Evolutionary conservation across 30 jellyfish, hydroid and myxozoan species (phyloP), one percentile per base, ranked within the genome.

Genomic region (Hydra vulgaris): DNA sequence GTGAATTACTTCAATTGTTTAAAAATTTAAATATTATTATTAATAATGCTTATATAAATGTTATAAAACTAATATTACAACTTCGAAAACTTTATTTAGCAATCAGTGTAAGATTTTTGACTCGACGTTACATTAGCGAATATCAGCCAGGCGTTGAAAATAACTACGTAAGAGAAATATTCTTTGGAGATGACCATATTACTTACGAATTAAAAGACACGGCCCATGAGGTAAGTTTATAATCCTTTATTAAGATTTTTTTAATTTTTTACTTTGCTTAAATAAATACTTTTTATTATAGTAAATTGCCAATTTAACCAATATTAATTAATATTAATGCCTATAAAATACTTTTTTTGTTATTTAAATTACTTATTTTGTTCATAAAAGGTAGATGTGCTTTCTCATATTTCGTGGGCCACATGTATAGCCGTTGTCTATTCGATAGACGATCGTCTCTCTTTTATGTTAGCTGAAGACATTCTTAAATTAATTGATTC

Each of bases 31-130:
- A n/a, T n/a, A n/a, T n/a, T n/a, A n/a, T n/a, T n/a, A n/a, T n/a
- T n/a, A n/a, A n/a, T n/a, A n/a, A n/a, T n/a, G n/a, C n/a, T n/a
- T n/a, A n/a, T n/a, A n/a, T n/a, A n/a, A n/a, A n/a, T n/a, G n/a
- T n/a, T n/a, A n/a, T n/a, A n/a, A n/a, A n/a, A n/a, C n/a, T n/a
- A n/a, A n/a, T n/a, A n/a, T n/a, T n/a, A n/a, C n/a, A n/a, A n/a
- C n/a, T n/a, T n/a, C n/a, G n/a, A n/a, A n/a, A n/a, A n/a, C n/a
- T 56, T 56, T 56, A 76, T 80, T 55, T 73, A 89, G 97, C 97
- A 66, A 78, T 89, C 55, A 79, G 95, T 16, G 97, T 89, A 0
- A 88, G 97, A n/a, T 89, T 89, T 79, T 89, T 89, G 69, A 89
- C 97, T 19, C 77, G 89, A 66, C 55, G 97, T 23, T 89, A 66